phyloP scores from a whole-genome alignment of 2,888 invertebrate genomes.

The Epirrita christyi region DNA sequence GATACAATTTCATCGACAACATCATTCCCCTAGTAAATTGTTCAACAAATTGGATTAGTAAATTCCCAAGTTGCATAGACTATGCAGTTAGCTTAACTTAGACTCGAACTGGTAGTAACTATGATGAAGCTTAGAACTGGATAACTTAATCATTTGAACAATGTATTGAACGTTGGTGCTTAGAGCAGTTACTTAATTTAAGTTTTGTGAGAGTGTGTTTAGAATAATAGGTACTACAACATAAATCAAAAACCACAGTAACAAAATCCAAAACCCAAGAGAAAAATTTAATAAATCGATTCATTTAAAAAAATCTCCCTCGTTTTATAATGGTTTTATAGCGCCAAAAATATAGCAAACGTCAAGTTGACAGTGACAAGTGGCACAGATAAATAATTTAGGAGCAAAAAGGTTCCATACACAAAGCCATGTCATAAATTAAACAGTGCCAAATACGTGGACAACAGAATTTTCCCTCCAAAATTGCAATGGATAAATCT shows the following conservation, averaged over 20 bases:
- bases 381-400: not conserved
- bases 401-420: not conserved
- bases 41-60: slow-evolving; percentile 38
- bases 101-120: not conserved
- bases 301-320: too few species aligned
- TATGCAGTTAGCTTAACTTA: slow-evolving; percentile 16
- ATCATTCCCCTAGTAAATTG: slow-evolving; percentile 32
- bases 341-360: not conserved
- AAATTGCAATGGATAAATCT: slow-evolving; percentile 21
- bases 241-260: too few species aligned
- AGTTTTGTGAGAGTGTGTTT: too few species aligned
- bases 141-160: slow-evolving; percentile 16
- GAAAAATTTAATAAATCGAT: too few species aligned
- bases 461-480: slow-evolving; percentile 12
- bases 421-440: slow-evolving; percentile 1
- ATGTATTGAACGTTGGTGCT: not conserved
- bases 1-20: slow-evolving; percentile 8
- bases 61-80: slow-evolving; percentile 24
- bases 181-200: too few species aligned
- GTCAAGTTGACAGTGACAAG: slow-evolving; percentile 1
- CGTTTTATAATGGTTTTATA: too few species aligned
- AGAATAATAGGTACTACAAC: too few species aligned
- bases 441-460: not conserved
- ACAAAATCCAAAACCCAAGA: too few species aligned
- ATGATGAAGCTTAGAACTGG: slow-evolving; percentile 9